Base-by-base conservation (phyloP, 2,113 vertebrate species). In the Elanus axillaris region DNA sequence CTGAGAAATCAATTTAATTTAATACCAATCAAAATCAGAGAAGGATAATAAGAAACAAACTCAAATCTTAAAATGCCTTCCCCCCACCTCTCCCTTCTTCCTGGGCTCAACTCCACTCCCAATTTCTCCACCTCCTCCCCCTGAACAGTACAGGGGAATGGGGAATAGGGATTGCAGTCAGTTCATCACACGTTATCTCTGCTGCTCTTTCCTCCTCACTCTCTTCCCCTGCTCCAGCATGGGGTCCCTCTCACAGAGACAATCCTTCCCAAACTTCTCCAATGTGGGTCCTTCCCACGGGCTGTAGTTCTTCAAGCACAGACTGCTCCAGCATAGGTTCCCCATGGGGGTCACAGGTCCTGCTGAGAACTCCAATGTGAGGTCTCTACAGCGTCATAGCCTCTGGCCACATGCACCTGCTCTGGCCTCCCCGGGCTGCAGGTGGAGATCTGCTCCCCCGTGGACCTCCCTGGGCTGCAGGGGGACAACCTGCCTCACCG, bases 71-170 rank as follows among this genome's bases (percentile, higher is more conserved):
- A 80, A 66, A 5, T 8, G 26, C 18, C 32, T 79, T 53, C 13
- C 31, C 27, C 36, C 16, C 7, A 18, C 16, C 21, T 18, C 25
- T 60, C 9, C 10, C 18, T 68, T 76, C 36, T 59, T 60, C 32
- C 21, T 3, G 3, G 23, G 23, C 23, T 56, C 19, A 29, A 9
- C 8, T 26, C 34, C 22, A 71, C 21, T 78, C 21, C 11, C 15
- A 18, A 7, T 62, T 62, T 79, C 17, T 55, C 47, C 40, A 22
- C 18, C 7, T 87, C 23, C 27, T 47, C 6, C 12, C 23, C 15
- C 18, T 2, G 7, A 29, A 40, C 3, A 5, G 52, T 3, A 3
- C 38, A 45, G 8, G 8, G 13, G 34, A 6, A 52, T 2, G 3
- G 14, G 8, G 22, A 62, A 88, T 15, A 10, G 12, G 7, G 6